Evolutionary conservation across 2,888 invertebrate genomes (phyloP).

Genomic region (Epicampocera succincta): DNA sequence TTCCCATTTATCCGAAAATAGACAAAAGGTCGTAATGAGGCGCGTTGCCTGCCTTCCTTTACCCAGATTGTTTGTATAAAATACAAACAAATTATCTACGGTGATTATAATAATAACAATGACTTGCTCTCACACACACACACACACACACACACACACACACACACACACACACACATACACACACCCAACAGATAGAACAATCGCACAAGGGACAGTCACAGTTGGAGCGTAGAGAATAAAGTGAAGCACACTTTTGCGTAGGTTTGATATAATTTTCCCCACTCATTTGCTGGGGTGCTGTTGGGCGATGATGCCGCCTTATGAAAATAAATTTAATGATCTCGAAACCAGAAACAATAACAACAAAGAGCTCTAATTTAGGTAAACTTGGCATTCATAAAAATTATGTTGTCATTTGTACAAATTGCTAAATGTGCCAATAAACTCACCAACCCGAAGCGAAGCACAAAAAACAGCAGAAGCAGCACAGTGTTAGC

Average conservation of each 20-base stretch:
- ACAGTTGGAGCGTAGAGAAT: background rate
- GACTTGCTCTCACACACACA: background rate
- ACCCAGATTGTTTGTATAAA: conserved; percentile 10
- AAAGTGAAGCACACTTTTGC: conserved; percentile 11
- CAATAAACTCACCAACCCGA: conserved; percentile 41
- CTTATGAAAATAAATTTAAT: conserved; percentile 34
- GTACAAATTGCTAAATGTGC: conserved; percentile 48
- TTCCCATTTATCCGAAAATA: conserved; percentile 46
- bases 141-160: background rate
- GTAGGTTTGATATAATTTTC: background rate
- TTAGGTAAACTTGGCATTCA: conserved; percentile 46
- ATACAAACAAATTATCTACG: conserved; percentile 37
- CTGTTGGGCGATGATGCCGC: background rate
- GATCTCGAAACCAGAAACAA: conserved; percentile 3
- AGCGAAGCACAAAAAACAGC: background rate
- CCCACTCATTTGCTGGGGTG: background rate
- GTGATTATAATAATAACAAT: conserved; percentile 41
- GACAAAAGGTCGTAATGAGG: conserved; percentile 4
- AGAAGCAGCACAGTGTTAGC: background rate
- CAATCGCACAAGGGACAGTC: conserved; percentile 1
- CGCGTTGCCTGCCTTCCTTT: too few relatives aligned
- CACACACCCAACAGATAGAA: background rate
- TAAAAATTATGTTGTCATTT: conserved; percentile 60
- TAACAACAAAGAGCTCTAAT: conserved; percentile 5
- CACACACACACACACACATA: background rate